phyloP scores from a whole-genome alignment of 2,888 invertebrate species.

The Strigamia maritima region DNA sequence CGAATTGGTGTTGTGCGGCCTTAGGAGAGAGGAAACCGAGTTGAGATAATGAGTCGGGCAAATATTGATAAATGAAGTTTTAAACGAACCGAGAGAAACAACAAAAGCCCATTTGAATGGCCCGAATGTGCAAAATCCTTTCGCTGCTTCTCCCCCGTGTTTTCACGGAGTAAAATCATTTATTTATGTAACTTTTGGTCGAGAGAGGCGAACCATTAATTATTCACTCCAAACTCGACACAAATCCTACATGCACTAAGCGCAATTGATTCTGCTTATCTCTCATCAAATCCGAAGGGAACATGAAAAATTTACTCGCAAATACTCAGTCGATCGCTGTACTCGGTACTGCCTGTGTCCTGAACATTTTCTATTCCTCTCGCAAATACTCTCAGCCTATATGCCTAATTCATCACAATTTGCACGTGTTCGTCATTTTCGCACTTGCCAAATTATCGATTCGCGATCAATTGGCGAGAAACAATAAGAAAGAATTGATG shows the following conservation, averaged over 20 bases:
- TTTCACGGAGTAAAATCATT: conserved; percentile 23
- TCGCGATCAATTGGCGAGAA: too few species aligned
- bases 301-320: conserved; percentile 19
- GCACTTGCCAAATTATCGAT: too few species aligned
- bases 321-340: too few species aligned
- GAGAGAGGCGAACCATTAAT: conserved; percentile 18
- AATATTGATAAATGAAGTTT: conserved; percentile 30
- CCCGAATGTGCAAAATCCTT: conserved; percentile 1
- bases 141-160: not conserved
- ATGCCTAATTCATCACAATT: not conserved
- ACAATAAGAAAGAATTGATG: not conserved
- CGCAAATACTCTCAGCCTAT: too few species aligned
- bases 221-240: conserved; percentile 31
- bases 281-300: conserved; percentile 6
- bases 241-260: conserved; percentile 27
- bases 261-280: conserved; percentile 28
- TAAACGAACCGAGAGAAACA: conserved; percentile 23
- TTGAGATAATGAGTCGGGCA: conserved; percentile 21
- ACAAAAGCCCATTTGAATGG: conserved; percentile 34
- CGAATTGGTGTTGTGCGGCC: conserved; percentile 31
- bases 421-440: not conserved
- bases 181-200: conserved; percentile 27
- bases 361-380: too few species aligned
- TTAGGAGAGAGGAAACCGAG: conserved; percentile 15
- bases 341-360: too few species aligned